Percentiles rank a stretch among this genome's conserved stretches.
phyloP scores from a whole-genome alignment of 2,888 invertebrate species.

The Tetropium fuscum region DNA sequence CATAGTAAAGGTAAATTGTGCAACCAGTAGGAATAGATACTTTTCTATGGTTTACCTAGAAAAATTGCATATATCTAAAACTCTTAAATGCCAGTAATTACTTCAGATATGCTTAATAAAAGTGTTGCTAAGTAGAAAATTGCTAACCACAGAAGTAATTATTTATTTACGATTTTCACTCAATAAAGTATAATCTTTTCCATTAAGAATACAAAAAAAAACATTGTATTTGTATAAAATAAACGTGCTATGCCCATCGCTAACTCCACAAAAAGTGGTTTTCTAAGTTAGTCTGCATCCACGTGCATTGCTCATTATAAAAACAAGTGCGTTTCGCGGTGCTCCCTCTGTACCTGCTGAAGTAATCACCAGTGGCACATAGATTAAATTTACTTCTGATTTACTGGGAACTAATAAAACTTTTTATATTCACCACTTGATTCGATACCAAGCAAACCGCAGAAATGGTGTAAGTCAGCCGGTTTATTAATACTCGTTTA shows the following conservation, averaged over 20 bases:
- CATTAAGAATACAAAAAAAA: too few relatives aligned
- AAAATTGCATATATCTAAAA: too few relatives aligned
- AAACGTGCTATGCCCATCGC: constrained; percentile 25
- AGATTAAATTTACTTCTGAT: constrained; percentile 41
- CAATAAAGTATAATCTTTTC: too few relatives aligned
- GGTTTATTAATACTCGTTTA: constrained; percentile 1
- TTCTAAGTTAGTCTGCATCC: constrained; percentile 14
- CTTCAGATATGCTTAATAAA: too few relatives aligned
- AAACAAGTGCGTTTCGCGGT: constrained; percentile 35
- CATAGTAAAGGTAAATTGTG: too few relatives aligned
- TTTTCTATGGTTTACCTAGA: too few relatives aligned
- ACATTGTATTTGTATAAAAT: too few relatives aligned
- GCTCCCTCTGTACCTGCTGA: constrained; percentile 16
- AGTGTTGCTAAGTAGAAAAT: too few relatives aligned
- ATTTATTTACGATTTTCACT: too few relatives aligned
- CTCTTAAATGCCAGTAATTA: too few relatives aligned
- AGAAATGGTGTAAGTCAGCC: constrained; percentile 13
- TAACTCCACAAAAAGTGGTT: constrained; percentile 27
- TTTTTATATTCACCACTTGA: constrained; percentile 25
- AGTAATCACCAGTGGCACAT: constrained; percentile 41
- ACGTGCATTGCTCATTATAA: constrained; percentile 38
- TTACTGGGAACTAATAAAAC: constrained; percentile 39
- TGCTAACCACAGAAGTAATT: too few relatives aligned
- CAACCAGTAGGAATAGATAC: too few relatives aligned
- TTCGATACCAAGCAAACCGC: not conserved